phyloP scores from a whole-genome alignment of 2,888 invertebrate genomes.

The Nephrocerus scutellatus region DNA sequence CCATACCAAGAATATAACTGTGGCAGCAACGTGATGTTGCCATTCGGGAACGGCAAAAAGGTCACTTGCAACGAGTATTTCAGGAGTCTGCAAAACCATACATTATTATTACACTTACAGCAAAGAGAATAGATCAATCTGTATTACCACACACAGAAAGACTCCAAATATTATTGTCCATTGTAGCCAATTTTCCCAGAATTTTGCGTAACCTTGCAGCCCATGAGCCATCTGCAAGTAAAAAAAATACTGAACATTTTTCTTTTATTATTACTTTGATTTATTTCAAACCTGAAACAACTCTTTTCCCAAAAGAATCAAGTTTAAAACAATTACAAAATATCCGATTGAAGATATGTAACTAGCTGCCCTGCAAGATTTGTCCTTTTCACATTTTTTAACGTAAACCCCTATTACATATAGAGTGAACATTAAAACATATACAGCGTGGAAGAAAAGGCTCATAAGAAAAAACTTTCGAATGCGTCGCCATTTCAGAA shows the following conservation, averaged over 20 bases:
- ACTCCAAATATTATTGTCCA: constrained; percentile 69
- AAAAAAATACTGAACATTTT: no score
- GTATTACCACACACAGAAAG: constrained; percentile 57
- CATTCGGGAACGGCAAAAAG: constrained; percentile 50
- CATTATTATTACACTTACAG: not conserved
- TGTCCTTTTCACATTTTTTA: constrained; percentile 34
- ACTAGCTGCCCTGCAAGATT: constrained; percentile 32
- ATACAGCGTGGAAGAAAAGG: constrained; percentile 67
- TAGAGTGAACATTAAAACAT: constrained; percentile 66
- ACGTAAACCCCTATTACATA: constrained; percentile 58
- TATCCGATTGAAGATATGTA: constrained; percentile 50
- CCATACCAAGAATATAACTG: constrained; percentile 75
- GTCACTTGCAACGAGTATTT: constrained; percentile 35
- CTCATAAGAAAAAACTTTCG: constrained; percentile 75
- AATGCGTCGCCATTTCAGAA: constrained; percentile 75
- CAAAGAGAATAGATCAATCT: not conserved
- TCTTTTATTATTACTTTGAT: no score
- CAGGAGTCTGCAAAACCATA: constrained; percentile 34
- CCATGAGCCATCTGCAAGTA: constrained; percentile 70
- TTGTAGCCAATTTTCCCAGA: constrained; percentile 82
- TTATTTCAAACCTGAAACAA: constrained; percentile 51
- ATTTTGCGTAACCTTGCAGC: constrained; percentile 62
- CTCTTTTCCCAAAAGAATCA: constrained; percentile 63
- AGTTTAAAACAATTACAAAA: constrained; percentile 57
- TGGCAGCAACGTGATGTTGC: constrained; percentile 75